These are phyloP conservation scores for Paguma larvata DNA, from an alignment of 2,797 vertebrate species.

Conservation along the genomic window DNA sequence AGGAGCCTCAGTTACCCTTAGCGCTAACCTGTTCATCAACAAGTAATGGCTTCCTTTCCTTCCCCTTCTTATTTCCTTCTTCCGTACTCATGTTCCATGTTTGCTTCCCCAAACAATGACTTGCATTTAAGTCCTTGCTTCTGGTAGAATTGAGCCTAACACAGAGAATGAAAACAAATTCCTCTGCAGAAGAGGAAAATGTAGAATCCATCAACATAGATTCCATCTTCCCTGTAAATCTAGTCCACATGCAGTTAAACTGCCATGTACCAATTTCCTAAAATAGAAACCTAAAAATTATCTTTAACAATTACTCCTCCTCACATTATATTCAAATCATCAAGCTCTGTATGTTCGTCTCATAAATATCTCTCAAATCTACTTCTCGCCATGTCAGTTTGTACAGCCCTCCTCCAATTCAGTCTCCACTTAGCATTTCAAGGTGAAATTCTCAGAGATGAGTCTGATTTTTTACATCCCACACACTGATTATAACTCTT, in stretches of 20 bases:
- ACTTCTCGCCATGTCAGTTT: neutral
- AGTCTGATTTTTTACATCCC: neutral
- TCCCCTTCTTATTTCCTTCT: neutral
- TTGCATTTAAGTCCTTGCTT: conserved; percentile 32
- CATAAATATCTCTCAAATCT: neutral
- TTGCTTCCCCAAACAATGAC: neutral
- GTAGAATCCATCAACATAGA: conserved; percentile 39
- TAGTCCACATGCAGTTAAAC: conserved; percentile 7
- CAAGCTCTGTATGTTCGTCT: conserved; percentile 22
- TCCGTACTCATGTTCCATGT: neutral
- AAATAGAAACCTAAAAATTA: conserved; percentile 64
- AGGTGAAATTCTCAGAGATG: neutral
- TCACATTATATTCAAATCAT: conserved; percentile 38
- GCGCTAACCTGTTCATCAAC: neutral
- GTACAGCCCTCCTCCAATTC: neutral
- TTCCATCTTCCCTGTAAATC: neutral
- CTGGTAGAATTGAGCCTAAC: neutral
- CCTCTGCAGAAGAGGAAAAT: conserved; percentile 21
- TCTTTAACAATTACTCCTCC: conserved; percentile 4
- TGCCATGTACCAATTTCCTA: neutral
- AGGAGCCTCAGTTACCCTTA: neutral
- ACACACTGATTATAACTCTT: neutral
- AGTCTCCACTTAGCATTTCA: neutral
- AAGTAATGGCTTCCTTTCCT: neutral
- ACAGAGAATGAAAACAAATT: conserved; percentile 1